These are phyloP conservation scores for Acleris literana DNA, from an alignment of 2,888 invertebrate genomes.

Conservation along the genomic window DNA sequence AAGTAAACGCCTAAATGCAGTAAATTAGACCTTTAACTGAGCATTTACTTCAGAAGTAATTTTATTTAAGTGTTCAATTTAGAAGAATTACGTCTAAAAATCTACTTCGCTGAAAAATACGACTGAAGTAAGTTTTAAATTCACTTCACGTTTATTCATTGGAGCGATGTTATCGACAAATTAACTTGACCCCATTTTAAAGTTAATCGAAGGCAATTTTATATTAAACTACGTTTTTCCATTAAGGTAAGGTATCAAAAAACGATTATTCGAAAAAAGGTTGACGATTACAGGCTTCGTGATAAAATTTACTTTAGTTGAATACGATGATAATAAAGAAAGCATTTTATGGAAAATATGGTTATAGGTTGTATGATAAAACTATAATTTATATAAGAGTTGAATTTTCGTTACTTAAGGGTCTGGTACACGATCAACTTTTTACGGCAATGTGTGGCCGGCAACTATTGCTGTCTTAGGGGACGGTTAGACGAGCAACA, in stretches of 20 bases:
- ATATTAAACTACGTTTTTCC: constrained; percentile 25
- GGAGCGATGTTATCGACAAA: constrained; percentile 30
- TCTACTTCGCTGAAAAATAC: constrained; percentile 20
- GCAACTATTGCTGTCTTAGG: too few species aligned
- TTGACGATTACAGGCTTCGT: constrained; percentile 1
- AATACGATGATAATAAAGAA: neutral
- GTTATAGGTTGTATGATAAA: too few species aligned
- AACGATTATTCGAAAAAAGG: constrained; percentile 23
- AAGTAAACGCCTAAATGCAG: too few species aligned
- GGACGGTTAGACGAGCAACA: too few species aligned
- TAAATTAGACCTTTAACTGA: too few species aligned
- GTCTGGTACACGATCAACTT: too few species aligned
- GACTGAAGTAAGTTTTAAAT: constrained; percentile 24
- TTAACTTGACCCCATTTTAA: constrained; percentile 29
- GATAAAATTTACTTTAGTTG: neutral
- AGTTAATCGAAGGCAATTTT: constrained; percentile 18
- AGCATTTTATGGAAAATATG: neutral
- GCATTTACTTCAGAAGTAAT: neutral
- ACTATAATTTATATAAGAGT: too few species aligned
- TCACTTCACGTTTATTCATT: constrained; percentile 29
- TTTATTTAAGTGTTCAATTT: constrained; percentile 9
- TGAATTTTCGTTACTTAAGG: too few species aligned
- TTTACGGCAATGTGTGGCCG: too few species aligned
- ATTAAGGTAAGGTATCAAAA: constrained; percentile 13
- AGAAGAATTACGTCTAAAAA: constrained; percentile 7